Percentiles rank a stretch among this genome's conserved stretches.
phyloP scores from a whole-genome alignment of 2,797 vertebrate species.

The Phalloptychus januarius region DNA sequence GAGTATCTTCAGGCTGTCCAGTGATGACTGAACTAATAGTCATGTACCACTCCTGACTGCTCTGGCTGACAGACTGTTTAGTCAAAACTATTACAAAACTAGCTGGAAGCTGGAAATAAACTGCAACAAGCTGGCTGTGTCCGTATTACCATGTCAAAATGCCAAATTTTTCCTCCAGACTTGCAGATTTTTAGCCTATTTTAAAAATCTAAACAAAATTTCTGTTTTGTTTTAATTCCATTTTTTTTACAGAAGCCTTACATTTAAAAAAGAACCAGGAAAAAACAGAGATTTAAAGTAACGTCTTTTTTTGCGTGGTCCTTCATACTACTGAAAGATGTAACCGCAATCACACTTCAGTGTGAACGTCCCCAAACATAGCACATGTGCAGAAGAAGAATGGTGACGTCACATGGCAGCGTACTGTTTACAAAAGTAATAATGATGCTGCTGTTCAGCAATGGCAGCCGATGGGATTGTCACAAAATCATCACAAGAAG shows the following conservation, averaged over 20 bases:
- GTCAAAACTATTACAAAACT: conserved; percentile 35
- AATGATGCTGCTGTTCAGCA: too few species aligned
- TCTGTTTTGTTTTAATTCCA: neutral
- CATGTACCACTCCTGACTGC: conserved; percentile 12
- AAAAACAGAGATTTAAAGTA: neutral
- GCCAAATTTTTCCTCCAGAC: neutral
- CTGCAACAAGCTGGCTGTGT: conserved; percentile 15
- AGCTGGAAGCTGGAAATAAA: conserved; percentile 40
- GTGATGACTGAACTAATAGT: conserved; percentile 35
- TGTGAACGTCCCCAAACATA: too few species aligned
- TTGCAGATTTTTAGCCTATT: neutral
- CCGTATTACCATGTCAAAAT: neutral
- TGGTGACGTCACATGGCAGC: too few species aligned
- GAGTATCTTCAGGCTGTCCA: conserved; percentile 23
- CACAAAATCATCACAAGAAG: too few species aligned
- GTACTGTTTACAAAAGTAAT: too few species aligned
- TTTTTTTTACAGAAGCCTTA: neutral
- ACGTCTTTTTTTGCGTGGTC: too few species aligned
- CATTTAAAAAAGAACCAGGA: neutral
- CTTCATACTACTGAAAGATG: too few species aligned
- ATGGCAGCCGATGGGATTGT: too few species aligned
- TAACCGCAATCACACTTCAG: too few species aligned
- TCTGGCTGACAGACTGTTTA: conserved; percentile 23
- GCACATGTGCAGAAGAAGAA: too few species aligned
- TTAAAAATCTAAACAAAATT: neutral